Conservation (phyloP, 2,113 vertebrate species). For the Artemisiospiza belli region DNA sequence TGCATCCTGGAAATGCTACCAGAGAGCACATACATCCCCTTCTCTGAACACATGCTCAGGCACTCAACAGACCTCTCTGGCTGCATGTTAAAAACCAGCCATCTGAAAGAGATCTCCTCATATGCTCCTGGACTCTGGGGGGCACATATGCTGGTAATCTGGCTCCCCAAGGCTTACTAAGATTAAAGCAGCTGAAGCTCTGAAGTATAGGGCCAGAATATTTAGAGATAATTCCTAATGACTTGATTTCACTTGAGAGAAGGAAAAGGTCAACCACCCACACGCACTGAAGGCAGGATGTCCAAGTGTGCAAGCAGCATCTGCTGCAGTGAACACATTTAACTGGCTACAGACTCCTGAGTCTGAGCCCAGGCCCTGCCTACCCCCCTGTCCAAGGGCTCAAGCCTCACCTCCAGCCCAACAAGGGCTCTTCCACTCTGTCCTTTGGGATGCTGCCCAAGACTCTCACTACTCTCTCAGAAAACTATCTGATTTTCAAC, state of each 20-base stretch:
- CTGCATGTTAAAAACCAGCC: background rate
- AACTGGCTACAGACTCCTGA: background rate
- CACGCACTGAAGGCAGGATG: rapidly evolving
- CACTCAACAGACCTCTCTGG: background rate
- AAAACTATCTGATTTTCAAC: background rate
- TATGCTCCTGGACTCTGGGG: background rate
- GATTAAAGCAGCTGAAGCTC: background rate
- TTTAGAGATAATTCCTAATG: background rate
- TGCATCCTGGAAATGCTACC: background rate
- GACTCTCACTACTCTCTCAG: background rate
- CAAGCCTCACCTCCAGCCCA: background rate
- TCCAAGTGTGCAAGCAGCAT: background rate
- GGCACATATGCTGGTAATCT: background rate
- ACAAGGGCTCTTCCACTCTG: background rate
- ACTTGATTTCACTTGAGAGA: slow-evolving; percentile 29
- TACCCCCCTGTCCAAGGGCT: background rate
- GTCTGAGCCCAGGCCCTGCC: background rate
- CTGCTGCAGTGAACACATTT: background rate
- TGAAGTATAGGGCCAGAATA: background rate
- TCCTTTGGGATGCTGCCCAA: background rate
- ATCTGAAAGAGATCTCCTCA: slow-evolving; percentile 8
- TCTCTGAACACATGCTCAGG: background rate
- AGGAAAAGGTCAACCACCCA: slow-evolving; percentile 35
- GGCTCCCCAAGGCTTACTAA: background rate
- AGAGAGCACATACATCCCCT: background rate